phyloP scores from a whole-genome alignment of 1,140 invertebrate species.

The Drosophila lacteicornis region DNA sequence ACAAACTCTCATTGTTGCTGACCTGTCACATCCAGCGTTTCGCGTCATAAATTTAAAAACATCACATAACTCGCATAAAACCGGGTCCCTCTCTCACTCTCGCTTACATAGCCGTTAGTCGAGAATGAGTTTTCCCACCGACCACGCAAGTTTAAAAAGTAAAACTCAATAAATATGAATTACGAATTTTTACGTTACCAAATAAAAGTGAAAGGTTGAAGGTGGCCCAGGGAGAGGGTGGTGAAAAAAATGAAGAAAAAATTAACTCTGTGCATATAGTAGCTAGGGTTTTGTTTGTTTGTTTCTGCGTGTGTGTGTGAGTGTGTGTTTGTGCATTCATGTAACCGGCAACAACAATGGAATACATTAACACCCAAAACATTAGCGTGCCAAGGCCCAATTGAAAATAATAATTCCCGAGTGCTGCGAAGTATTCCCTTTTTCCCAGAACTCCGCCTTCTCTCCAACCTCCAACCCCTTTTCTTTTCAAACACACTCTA shows the following conservation, averaged over 20 bases:
- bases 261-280: slow-evolving; percentile 16
- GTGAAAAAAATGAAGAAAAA: slow-evolving; percentile 11
- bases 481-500: background rate
- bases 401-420: slow-evolving; percentile 56
- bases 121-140: slow-evolving; percentile 7
- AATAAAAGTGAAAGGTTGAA: slow-evolving; percentile 19
- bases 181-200: slow-evolving; percentile 44
- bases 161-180: slow-evolving; percentile 60
- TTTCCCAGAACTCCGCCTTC: background rate
- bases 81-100: background rate
- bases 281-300: background rate
- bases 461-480: background rate
- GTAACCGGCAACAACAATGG: slow-evolving; percentile 14
- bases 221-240: background rate
- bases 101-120: slow-evolving; percentile 1
- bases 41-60: slow-evolving; percentile 12
- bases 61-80: slow-evolving; percentile 20
- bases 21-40: slow-evolving; percentile 8
- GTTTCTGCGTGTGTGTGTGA: slow-evolving; percentile 9
- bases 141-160: slow-evolving; percentile 17
- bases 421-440: slow-evolving; percentile 22
- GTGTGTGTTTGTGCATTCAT: slow-evolving; percentile 12
- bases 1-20: slow-evolving; percentile 16
- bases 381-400: slow-evolving; percentile 62
- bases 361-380: slow-evolving; percentile 52